Evolutionary conservation across 2,797 vertebrate genomes (phyloP), one percentile per base, ranked within the genome.

Genomic region (Rhinophrynus dorsalis): DNA sequence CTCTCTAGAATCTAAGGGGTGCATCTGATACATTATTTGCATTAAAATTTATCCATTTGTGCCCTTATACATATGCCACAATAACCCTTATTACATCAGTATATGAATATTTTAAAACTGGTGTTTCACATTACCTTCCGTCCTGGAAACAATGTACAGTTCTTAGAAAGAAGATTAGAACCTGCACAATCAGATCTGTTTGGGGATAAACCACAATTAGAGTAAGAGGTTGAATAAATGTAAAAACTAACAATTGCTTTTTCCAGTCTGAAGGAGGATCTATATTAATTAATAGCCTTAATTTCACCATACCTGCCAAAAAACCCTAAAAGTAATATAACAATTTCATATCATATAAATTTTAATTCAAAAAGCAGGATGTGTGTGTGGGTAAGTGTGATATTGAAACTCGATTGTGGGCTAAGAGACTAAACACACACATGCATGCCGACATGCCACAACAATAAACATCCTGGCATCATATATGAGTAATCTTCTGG

Each of bases 351-450:
- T 50, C 18, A 3, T 47, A 47, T 13, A 5, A n/a, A 66, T 32
- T 6, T 10, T 40, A 33, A 47, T 8, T 18, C 15, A 47, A 35
- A 38, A 48, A 48, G 32, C 68, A 72, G 68, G 68, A 72, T 72
- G 68, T 72, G 60, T 72, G 60, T 59, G 68, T 50, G 52, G 68
- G 29, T 52, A 21, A 32, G 38, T 51, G 68, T 51, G 52, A 72
- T 58, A 58, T 12, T 42, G 54, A 72, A 65, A 72, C 61, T 72
- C 65, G 51, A 35, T 56, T 63, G 69, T 60, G 61, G 65, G 54
- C 69, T 51, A 42, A 33, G 17, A 62, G 35, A 45, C 61, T 50
- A 56, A 23, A 66, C 33, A 26, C 17, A 66, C 1, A 29, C 32
- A 21, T 18, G 21, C 21, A 17, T 35, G 48, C 40, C 18, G 17